Evolutionary conservation across 1,140 invertebrate species (phyloP).

Genomic region (Drosophila paulistorum): DNA sequence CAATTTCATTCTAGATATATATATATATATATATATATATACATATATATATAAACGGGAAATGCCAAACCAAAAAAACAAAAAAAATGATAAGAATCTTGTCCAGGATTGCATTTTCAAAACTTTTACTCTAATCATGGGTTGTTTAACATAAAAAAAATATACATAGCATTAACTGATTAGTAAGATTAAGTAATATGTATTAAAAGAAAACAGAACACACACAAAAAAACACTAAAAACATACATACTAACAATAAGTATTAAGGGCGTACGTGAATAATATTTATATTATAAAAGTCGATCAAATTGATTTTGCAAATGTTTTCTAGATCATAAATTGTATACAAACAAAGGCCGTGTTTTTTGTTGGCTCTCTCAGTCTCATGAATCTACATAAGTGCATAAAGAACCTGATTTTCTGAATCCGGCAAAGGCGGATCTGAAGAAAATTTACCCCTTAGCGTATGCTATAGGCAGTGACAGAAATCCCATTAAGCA

Average conservation of each 20-base stretch:
- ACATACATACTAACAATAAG: conserved; percentile 27
- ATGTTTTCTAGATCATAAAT: conserved; percentile 49
- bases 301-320: conserved; percentile 51
- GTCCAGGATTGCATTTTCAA: conserved; percentile 79
- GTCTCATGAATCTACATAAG: background rate
- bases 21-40: background rate
- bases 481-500: no score
- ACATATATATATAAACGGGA: conserved; percentile 18
- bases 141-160: conserved; percentile 63
- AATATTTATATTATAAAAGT: conserved; percentile 14
- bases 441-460: no score
- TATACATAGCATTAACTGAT: conserved; percentile 74
- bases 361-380: conserved; percentile 61
- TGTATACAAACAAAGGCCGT: conserved; percentile 53
- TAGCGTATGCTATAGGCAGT: no score
- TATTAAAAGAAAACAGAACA: conserved; percentile 46
- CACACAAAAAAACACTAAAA: conserved; percentile 32
- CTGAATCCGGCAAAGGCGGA: no score
- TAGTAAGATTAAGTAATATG: conserved; percentile 63
- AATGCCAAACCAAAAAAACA: conserved; percentile 52
- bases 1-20: conserved; percentile 36
- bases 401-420: background rate
- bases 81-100: conserved; percentile 51
- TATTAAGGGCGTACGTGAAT: conserved; percentile 60
- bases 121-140: conserved; percentile 81